Evolutionary conservation across 2,888 invertebrate genomes (phyloP), one percentile per base, ranked within the genome.

Genomic region (Sinelater perroti): DNA sequence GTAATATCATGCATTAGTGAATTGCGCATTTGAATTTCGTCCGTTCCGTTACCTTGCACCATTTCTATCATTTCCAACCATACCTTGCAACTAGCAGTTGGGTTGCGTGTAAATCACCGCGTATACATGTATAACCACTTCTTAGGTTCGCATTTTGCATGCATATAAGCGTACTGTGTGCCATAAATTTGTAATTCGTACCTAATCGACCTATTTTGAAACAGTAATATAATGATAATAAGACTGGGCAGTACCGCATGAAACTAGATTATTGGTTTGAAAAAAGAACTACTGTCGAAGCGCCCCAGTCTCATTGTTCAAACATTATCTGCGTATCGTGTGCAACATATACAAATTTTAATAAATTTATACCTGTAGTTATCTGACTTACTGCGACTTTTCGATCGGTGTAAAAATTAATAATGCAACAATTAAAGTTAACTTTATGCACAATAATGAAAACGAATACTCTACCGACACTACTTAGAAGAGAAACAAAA

Each of bases 1-100:
- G 66, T 68, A 42, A 54, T 40, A 49, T 57, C 57, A 57, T 52
- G 40, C 51, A 45, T 47, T 56, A 50, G 42, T 47, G 44, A 35
- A 10, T 50, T 18, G 30, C 10, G 13, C 40, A 38, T 50, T 50
- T n/a, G n/a, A n/a, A n/a, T n/a, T n/a, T n/a, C n/a, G n/a, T n/a
- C n/a, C n/a, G n/a, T n/a, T n/a, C n/a, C n/a, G n/a, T n/a, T n/a
- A n/a, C n/a, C n/a, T n/a, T n/a, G n/a, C n/a, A n/a, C n/a, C n/a
- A n/a, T n/a, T 20, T 20, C 14, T 35, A 18, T 35, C 40, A 10
- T 40, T 40, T 40, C 24, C 10, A 24, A 14, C 24, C 24, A 40
- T 11, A 14, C 1, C 11, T 40, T 40, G 21, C 10, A 13, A 24
- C 6, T 40, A 40, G 14, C 21, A 26, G 17, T 30, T 20, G n/a